These are phyloP conservation scores for Schizaphis graminum DNA, from an alignment of 2,888 invertebrate genomes.

Conservation along the genomic window DNA sequence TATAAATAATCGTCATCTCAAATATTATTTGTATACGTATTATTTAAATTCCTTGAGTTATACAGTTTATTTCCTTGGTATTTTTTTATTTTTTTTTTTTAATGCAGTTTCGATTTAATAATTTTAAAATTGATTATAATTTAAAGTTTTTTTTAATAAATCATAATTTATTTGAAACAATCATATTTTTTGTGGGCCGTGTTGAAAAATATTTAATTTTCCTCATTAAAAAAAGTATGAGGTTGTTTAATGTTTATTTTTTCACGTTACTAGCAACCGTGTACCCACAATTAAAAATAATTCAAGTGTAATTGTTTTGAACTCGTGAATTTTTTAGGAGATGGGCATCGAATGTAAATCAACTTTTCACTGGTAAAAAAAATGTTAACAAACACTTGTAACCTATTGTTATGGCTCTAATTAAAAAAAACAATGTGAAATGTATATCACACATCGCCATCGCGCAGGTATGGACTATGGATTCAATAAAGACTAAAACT, in stretches of 20 bases:
- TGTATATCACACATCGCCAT: not conserved
- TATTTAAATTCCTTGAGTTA: not conserved
- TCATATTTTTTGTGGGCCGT: not conserved
- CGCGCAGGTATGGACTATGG: not conserved
- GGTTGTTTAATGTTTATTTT: not conserved
- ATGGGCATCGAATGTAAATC: not conserved
- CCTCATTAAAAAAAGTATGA: not conserved
- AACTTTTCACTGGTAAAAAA: not conserved
- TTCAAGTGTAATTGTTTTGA: slow-evolving; percentile 36
- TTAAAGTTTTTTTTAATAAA: not conserved
- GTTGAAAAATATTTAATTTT: slow-evolving; percentile 15
- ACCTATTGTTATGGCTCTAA: not conserved
- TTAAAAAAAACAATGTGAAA: not conserved
- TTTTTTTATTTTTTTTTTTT: not conserved
- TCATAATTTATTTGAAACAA: not conserved
- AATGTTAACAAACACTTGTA: not conserved
- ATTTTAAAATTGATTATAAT: not conserved
- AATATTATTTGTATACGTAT: not conserved
- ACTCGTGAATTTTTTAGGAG: slow-evolving; percentile 33
- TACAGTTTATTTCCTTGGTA: not conserved
- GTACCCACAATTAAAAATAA: slow-evolving; percentile 16
- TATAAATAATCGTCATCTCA: not conserved
- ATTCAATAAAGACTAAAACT: no score
- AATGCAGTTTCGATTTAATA: not conserved
- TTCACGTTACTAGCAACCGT: not conserved